Evolutionary conservation across 2,888 invertebrate species (phyloP).

Genomic region (Ichneumon xanthorius): DNA sequence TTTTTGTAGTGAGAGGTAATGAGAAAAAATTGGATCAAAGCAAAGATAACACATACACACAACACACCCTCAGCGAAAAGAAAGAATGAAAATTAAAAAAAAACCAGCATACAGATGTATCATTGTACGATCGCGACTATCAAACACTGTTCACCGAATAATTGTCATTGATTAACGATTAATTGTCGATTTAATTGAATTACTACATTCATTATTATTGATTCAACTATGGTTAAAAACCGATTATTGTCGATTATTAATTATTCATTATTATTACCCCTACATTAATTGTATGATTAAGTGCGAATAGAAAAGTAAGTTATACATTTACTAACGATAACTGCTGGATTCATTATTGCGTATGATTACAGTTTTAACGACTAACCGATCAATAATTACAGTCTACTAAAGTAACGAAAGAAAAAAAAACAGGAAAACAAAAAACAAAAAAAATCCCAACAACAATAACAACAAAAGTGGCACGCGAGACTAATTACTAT

Average conservation of each 20-base stretch:
- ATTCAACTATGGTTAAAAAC: constrained; percentile 42
- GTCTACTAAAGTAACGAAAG: constrained; percentile 43
- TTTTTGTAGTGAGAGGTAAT: constrained; percentile 38
- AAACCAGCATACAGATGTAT: constrained; percentile 41
- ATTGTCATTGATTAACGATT: constrained; percentile 53
- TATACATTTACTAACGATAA: constrained; percentile 54
- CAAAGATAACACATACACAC: constrained; percentile 32
- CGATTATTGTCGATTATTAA: constrained; percentile 62
- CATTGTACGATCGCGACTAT: constrained; percentile 32
- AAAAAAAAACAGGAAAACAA: constrained; percentile 27
- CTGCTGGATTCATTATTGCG: constrained; percentile 54
- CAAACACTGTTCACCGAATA: constrained; percentile 42
- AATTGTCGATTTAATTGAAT: constrained; percentile 48
- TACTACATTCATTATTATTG: constrained; percentile 51
- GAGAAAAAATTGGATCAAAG: constrained; percentile 38
- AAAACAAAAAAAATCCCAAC: constrained; percentile 9
- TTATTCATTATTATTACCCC: constrained; percentile 61
- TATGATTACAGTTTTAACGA: constrained; percentile 48
- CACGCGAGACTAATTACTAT: constrained; percentile 59
- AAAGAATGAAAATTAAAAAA: constrained; percentile 4
- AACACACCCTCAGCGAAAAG: constrained; percentile 36
- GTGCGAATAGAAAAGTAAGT: constrained; percentile 60
- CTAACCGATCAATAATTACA: constrained; percentile 58
- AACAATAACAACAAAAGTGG: constrained; percentile 35
- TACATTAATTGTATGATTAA: constrained; percentile 62